These are phyloP conservation scores for Montipora sp. DNA, from an alignment of 64 coral and sea anemone species.

Conservation along the genomic window DNA sequence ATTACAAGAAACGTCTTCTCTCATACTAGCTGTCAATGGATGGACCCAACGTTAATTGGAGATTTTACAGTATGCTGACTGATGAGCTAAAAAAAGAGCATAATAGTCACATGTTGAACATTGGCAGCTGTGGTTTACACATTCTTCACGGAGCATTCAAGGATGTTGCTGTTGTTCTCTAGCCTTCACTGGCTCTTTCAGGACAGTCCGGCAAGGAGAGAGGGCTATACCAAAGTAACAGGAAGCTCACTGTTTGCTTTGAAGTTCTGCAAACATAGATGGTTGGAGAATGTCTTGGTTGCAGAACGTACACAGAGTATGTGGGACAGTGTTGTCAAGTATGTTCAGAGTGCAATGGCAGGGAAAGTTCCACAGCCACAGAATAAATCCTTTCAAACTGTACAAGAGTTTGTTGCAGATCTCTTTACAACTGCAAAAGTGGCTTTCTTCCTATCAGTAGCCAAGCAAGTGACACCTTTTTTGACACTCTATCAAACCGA, in stretches of 20 bases:
- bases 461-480: slow-evolving; percentile 61
- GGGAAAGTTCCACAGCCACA: slow-evolving; percentile 58
- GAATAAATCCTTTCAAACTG: slow-evolving; percentile 75
- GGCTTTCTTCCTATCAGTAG: slow-evolving; percentile 65
- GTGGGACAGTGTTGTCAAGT: slow-evolving; percentile 67
- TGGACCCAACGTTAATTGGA: slow-evolving; percentile 78
- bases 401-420: slow-evolving; percentile 67
- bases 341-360: slow-evolving; percentile 71
- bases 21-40: slow-evolving; percentile 70
- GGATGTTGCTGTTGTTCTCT: slow-evolving; percentile 54
- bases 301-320: slow-evolving; percentile 67
- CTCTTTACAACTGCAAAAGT: slow-evolving; percentile 57
- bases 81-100: slow-evolving; percentile 62
- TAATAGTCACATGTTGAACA: slow-evolving; percentile 68
- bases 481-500: slow-evolving; percentile 80
- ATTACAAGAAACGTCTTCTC: slow-evolving; percentile 37
- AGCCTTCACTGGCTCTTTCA: slow-evolving; percentile 61
- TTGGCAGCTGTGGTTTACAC: slow-evolving; percentile 69
- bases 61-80: slow-evolving; percentile 57
- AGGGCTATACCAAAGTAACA: slow-evolving; percentile 65
- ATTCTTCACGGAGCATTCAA: slow-evolving; percentile 66
- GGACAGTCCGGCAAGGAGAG: slow-evolving; percentile 71
- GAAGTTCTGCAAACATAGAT: slow-evolving; percentile 58
- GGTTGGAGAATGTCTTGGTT: slow-evolving; percentile 67
- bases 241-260: slow-evolving; percentile 41